Conservation (phyloP, 2,797 vertebrate genomes). For the Scyliorhinus canicula region DNA sequence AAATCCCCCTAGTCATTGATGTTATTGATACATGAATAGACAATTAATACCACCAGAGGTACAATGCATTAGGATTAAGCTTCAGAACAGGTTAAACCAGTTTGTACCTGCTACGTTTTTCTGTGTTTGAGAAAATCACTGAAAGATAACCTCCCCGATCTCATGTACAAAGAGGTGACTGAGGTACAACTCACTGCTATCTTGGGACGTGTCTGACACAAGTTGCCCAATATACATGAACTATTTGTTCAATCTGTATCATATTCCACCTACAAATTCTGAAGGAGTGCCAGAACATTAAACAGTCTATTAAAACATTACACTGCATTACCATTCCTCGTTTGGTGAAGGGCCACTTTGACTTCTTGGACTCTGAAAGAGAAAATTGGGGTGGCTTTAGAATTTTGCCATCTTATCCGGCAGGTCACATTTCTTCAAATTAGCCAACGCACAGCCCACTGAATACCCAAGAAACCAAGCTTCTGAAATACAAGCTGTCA, state of each 20-base stretch:
- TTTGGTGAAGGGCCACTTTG: conserved; percentile 77
- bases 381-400: conserved; percentile 35
- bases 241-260: neutral
- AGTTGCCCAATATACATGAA: neutral
- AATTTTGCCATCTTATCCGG: neutral
- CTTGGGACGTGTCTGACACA: neutral
- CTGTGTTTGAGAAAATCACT: neutral
- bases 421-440: neutral
- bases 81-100: neutral
- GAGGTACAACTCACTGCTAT: neutral
- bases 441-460: neutral
- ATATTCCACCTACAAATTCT: neutral
- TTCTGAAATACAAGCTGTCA: neutral
- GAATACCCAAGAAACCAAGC: too few species aligned
- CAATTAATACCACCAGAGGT: neutral
- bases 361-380: conserved; percentile 74
- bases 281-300: neutral
- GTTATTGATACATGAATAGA: neutral
- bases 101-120: neutral
- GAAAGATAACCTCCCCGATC: neutral
- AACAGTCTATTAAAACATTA: neutral
- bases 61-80: neutral
- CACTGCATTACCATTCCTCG: conserved; percentile 59
- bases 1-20: neutral
- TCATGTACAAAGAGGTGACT: neutral